Percentiles rank a stretch among this genome's conserved stretches.
Evolutionary conservation across 2,797 vertebrate species (phyloP).

Genomic region (Falco columbarius): DNA sequence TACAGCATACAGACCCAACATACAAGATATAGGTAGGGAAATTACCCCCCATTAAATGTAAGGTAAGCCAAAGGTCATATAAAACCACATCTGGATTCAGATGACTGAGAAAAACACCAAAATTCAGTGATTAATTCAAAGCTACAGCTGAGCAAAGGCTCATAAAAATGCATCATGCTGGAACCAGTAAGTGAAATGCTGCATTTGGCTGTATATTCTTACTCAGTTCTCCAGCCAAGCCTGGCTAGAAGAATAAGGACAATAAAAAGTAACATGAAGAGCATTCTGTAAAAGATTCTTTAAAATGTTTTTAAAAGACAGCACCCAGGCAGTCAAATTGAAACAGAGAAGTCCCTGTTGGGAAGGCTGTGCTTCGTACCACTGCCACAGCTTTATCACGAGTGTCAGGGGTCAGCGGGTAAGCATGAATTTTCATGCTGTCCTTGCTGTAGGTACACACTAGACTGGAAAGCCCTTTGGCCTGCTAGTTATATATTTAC

Average conservation of each 20-base stretch:
- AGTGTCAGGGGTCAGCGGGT: not conserved
- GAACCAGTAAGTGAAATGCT: not conserved
- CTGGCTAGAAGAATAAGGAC: not conserved
- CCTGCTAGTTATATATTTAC: not conserved
- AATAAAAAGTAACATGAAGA: not conserved
- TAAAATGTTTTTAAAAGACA: not conserved
- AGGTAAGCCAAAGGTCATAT: not conserved
- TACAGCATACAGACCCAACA: not conserved
- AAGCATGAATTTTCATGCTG: not conserved
- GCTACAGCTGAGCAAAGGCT: not conserved
- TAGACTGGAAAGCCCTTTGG: not conserved
- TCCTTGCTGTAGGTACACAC: not conserved
- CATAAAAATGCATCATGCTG: not conserved
- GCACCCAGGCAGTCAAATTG: not conserved
- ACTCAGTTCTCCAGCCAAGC: not conserved
- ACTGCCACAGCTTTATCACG: not conserved
- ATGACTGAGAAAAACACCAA: not conserved
- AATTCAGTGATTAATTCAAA: not conserved
- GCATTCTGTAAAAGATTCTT: not conserved
- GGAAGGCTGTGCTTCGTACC: not conserved
- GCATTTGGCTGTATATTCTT: not conserved
- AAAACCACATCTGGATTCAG: not conserved
- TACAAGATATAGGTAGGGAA: not conserved
- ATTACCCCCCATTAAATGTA: not conserved
- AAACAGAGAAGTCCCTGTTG: not conserved